phyloP scores from a whole-genome alignment of 2,888 invertebrate genomes.

The Aproaerema taeniolella region DNA sequence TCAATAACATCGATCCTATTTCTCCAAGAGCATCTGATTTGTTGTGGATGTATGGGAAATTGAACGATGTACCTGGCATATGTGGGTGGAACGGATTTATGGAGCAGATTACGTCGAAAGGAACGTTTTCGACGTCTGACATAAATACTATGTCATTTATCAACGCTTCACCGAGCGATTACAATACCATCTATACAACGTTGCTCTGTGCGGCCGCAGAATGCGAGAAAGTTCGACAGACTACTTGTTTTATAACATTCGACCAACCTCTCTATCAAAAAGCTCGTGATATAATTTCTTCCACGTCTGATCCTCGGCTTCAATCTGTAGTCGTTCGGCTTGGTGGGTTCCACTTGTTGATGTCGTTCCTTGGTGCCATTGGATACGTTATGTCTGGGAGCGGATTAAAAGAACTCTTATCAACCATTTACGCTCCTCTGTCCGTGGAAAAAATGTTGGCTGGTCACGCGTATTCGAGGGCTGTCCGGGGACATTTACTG shows the following conservation, averaged over 20 bases:
- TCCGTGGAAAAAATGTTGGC: slow-evolving; percentile 36
- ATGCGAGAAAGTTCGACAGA: slow-evolving; percentile 41
- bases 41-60: background rate
- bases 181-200: no score
- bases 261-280: slow-evolving; percentile 33
- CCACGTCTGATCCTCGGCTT: slow-evolving; percentile 18
- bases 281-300: slow-evolving; percentile 31
- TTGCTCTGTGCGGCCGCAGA: no score
- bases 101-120: background rate
- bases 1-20: no score
- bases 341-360: slow-evolving; percentile 41
- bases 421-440: slow-evolving; percentile 26
- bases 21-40: background rate
- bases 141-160: slow-evolving; percentile 10
- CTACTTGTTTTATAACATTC: slow-evolving; percentile 30
- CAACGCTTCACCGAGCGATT: no score
- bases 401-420: slow-evolving; percentile 24
- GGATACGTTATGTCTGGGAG: slow-evolving; percentile 40
- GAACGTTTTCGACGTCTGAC: background rate
- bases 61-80: background rate
- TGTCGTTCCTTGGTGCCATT: slow-evolving; percentile 33
- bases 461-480: slow-evolving; percentile 35
- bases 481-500: slow-evolving; percentile 35
- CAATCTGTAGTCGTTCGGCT: slow-evolving; percentile 29
- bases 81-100: background rate